A percentile compares a stretch with the other conserved stretches of the same genome.
phyloP scores from a whole-genome alignment of 2,797 vertebrate genomes.

The Borostomias antarcticus region DNA sequence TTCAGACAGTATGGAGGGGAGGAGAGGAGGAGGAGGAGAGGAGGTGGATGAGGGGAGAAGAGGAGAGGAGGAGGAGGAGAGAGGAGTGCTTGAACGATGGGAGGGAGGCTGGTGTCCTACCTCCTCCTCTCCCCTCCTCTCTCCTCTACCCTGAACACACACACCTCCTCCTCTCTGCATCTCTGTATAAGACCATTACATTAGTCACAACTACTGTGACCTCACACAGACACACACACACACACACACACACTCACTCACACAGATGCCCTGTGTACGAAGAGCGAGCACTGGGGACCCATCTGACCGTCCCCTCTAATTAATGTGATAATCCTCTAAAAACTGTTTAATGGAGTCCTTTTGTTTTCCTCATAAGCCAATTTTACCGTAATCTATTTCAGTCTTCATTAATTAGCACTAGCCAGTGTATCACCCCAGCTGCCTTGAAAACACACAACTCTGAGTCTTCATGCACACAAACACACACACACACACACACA shows the following conservation, averaged over 20 bases:
- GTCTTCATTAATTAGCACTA: conserved; percentile 55
- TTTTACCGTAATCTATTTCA: conserved; percentile 50
- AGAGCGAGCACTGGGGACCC: too few species aligned
- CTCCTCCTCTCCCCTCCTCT: too few species aligned
- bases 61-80: background rate
- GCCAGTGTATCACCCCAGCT: conserved; percentile 26
- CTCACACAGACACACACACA: conserved; percentile 2
- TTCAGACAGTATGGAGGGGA: too few species aligned
- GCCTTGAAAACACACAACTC: background rate
- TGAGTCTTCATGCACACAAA: background rate
- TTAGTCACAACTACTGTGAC: too few species aligned
- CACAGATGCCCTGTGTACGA: too few species aligned
- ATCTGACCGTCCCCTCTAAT: conserved; percentile 42
- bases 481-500: background rate
- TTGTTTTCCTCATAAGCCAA: conserved; percentile 49
- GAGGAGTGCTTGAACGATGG: too few species aligned
- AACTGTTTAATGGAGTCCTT: conserved; percentile 38
- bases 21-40: background rate
- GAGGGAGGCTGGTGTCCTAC: too few species aligned
- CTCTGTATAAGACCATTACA: too few species aligned
- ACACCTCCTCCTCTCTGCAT: too few species aligned
- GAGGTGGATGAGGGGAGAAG: background rate
- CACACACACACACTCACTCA: conserved; percentile 12
- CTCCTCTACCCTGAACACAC: too few species aligned
- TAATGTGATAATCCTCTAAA: conserved; percentile 45